These are phyloP conservation scores for Palaemon carinicauda DNA, from an alignment of 1,140 invertebrate genomes.

Conservation along the genomic window DNA sequence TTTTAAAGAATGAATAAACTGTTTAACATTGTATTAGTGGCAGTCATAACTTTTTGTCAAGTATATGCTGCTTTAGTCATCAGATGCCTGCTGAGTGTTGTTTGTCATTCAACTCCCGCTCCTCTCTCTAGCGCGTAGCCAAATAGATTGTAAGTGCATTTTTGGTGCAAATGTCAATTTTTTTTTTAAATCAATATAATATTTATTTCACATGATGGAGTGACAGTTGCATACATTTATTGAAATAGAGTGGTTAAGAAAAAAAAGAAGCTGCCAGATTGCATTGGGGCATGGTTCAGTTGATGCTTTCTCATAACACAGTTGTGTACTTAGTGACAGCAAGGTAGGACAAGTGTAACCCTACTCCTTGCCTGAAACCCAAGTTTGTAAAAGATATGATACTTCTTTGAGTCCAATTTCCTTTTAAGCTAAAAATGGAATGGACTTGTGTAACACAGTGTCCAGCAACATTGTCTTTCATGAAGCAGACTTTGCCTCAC, in stretches of 20 bases:
- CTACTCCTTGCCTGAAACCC: constrained; percentile 1
- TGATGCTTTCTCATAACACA: constrained; percentile 38
- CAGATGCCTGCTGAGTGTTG: constrained; percentile 33
- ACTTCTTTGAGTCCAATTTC: neutral
- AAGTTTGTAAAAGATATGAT: neutral
- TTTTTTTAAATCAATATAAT: constrained; percentile 24
- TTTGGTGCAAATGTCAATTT: constrained; percentile 44
- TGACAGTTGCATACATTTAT: constrained; percentile 20
- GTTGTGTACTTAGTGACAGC: constrained; percentile 41
- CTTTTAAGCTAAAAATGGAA: neutral
- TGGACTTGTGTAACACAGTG: neutral
- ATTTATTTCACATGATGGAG: constrained; percentile 37
- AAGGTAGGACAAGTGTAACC: neutral
- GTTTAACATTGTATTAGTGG: constrained; percentile 18
- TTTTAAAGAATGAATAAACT: constrained; percentile 20
- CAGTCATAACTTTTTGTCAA: constrained; percentile 41
- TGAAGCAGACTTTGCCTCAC: constrained; percentile 45
- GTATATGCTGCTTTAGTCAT: constrained; percentile 47
- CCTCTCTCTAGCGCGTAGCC: constrained; percentile 54
- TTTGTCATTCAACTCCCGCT: constrained; percentile 50
- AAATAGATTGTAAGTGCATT: constrained; percentile 58
- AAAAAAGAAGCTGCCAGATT: constrained; percentile 28
- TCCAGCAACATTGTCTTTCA: constrained; percentile 52
- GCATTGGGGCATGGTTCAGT: constrained; percentile 23
- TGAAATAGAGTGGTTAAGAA: constrained; percentile 6